Conservation (phyloP, 92 coral and sea anemone genomes). For the Heliopora coerulea region DNA sequence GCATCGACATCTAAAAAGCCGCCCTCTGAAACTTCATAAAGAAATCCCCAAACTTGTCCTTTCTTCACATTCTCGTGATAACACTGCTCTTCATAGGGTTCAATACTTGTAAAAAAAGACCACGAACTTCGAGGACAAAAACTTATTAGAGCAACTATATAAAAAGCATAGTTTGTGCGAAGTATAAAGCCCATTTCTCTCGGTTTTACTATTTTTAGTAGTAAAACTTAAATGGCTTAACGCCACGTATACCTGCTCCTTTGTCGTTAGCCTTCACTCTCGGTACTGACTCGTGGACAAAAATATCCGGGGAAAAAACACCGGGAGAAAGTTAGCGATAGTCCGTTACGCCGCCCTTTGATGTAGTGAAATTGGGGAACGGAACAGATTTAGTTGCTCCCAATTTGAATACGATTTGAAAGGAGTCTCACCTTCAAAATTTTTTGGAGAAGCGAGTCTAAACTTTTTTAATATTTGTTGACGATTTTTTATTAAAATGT, state of each 20-base stretch:
- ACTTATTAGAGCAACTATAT: constrained; percentile 2
- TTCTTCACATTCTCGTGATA: constrained; percentile 40
- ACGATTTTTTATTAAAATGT: no score
- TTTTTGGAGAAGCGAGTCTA: no score
- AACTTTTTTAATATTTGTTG: no score
- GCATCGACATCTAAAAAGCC: constrained; percentile 43
- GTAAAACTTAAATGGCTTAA: not conserved
- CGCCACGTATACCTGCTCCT: constrained; percentile 33
- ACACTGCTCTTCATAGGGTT: constrained; percentile 40
- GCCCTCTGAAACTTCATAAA: constrained; percentile 32
- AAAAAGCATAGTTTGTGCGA: constrained; percentile 7
- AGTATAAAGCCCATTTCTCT: constrained; percentile 19
- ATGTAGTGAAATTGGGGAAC: not conserved
- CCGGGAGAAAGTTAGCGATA: constrained; percentile 1
- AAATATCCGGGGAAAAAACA: no score
- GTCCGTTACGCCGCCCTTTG: no score
- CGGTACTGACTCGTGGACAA: not conserved
- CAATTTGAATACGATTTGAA: no score
- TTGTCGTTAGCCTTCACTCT: not conserved
- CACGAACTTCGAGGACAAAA: constrained; percentile 17
- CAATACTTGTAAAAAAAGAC: constrained; percentile 28
- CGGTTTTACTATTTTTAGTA: not conserved
- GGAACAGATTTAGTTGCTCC: not conserved
- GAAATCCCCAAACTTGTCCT: constrained; percentile 44
- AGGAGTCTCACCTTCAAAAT: no score